Percentiles rank a stretch among this genome's conserved stretches.
These are phyloP conservation scores for Chelonia mydas DNA, from an alignment of 2,797 vertebrate genomes.

Conservation along the genomic window DNA sequence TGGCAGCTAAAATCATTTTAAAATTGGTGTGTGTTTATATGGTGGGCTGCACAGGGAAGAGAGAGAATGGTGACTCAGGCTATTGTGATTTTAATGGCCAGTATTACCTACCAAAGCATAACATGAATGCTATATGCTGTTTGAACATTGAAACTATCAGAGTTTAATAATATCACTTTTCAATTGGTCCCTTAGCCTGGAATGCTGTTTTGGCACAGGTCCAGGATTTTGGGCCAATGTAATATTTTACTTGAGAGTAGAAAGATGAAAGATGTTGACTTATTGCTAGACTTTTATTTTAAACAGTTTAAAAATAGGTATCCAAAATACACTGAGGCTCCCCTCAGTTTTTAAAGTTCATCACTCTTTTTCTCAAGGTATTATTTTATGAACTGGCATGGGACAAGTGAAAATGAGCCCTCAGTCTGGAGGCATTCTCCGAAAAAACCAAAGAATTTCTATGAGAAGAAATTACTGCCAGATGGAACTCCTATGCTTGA, in stretches of 20 bases:
- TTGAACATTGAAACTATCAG: background rate
- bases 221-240: background rate
- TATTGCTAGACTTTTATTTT: background rate
- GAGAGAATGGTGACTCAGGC: background rate
- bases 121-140: background rate
- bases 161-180: background rate
- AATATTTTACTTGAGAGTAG: background rate
- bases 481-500: constrained; percentile 91
- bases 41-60: accelerated
- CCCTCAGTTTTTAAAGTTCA: background rate
- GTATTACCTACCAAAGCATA: background rate
- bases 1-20: background rate
- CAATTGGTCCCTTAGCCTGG: background rate
- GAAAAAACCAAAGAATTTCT: constrained; percentile 86
- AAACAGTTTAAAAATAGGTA: background rate
- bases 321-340: background rate
- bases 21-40: accelerated
- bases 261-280: accelerated
- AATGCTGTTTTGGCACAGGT: accelerated
- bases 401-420: constrained; percentile 92
- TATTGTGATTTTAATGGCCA: background rate
- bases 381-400: constrained; percentile 98
- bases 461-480: constrained; percentile 81
- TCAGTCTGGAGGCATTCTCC: constrained; percentile 94
- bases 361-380: constrained; percentile 81